Conservation (phyloP, 2,113 vertebrate genomes). For the Eubucco bourcierii region DNA sequence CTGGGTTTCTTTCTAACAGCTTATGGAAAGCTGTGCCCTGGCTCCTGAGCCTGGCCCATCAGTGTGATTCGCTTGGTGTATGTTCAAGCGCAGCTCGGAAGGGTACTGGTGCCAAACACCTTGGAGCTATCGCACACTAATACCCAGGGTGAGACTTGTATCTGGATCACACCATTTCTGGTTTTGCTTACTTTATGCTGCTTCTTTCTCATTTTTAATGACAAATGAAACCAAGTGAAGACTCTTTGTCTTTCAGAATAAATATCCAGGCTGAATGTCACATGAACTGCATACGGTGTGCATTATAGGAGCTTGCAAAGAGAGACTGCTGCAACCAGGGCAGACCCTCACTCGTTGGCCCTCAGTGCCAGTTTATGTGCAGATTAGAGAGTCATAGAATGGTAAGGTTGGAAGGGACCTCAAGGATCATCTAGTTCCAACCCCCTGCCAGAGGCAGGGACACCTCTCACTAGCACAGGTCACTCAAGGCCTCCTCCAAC, state of each 20-base stretch:
- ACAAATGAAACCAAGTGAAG: neutral
- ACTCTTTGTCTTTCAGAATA: slow-evolving; percentile 14
- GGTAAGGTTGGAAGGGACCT: too few species aligned
- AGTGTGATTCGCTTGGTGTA: rapidly evolving
- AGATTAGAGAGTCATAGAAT: neutral
- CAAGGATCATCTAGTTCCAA: too few species aligned
- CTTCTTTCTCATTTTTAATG: neutral
- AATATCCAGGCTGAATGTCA: neutral
- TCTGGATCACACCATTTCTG: neutral
- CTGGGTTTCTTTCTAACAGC: neutral
- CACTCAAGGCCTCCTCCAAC: too few species aligned
- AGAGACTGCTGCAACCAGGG: slow-evolving; percentile 13
- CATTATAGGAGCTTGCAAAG: neutral
- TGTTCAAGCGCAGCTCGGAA: neutral
- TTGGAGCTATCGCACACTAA: rapidly evolving
- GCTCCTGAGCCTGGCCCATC: rapidly evolving
- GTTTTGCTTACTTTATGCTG: neutral
- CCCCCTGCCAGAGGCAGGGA: too few species aligned
- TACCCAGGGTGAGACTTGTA: neutral
- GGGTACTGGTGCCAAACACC: neutral
- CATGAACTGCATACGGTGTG: neutral
- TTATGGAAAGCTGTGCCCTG: neutral
- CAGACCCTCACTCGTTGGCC: neutral
- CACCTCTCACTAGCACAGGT: too few species aligned
- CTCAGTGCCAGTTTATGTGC: neutral